Evolutionary conservation across 2,113 vertebrate genomes (phyloP).

Genomic region (Spilogale gracilis): DNA sequence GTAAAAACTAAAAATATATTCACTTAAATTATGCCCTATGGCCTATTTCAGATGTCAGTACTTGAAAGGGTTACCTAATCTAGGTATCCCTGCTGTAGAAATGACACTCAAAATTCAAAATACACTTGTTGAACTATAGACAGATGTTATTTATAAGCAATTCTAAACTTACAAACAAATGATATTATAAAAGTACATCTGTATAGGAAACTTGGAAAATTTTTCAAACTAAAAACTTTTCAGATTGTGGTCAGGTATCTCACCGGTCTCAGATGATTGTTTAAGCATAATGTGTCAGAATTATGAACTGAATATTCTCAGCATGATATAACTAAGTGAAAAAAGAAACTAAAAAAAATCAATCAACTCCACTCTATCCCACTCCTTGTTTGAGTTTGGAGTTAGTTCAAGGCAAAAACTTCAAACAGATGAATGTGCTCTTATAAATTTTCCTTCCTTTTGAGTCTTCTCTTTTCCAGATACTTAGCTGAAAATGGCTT

Average conservation of each 20-base stretch:
- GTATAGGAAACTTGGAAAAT: conserved; percentile 21
- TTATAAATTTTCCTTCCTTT: neutral
- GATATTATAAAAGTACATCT: conserved; percentile 28
- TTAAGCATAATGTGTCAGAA: conserved; percentile 21
- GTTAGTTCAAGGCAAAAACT: conserved; percentile 59
- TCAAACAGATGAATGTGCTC: conserved; percentile 14
- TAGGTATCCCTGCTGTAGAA: neutral
- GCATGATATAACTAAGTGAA: neutral
- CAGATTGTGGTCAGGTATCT: conserved; percentile 17
- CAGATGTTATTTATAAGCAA: conserved; percentile 45
- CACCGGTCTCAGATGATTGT: neutral
- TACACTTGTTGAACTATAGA: conserved; percentile 30
- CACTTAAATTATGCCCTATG: conserved; percentile 3
- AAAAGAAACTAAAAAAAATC: neutral
- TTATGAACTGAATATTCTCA: neutral
- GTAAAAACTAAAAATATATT: conserved; percentile 59
- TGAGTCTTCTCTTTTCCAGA: neutral
- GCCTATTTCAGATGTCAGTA: conserved; percentile 11
- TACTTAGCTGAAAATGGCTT: neutral
- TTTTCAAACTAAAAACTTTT: conserved; percentile 56
- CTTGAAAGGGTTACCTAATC: conserved; percentile 44
- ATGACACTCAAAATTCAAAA: conserved; percentile 59
- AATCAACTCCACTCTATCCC: neutral
- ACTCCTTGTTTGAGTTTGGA: conserved; percentile 16
- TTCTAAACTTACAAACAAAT: conserved; percentile 51